These are phyloP conservation scores for Thinocorus orbignyianus DNA, from an alignment of 2,113 vertebrate species.

Conservation along the genomic window DNA sequence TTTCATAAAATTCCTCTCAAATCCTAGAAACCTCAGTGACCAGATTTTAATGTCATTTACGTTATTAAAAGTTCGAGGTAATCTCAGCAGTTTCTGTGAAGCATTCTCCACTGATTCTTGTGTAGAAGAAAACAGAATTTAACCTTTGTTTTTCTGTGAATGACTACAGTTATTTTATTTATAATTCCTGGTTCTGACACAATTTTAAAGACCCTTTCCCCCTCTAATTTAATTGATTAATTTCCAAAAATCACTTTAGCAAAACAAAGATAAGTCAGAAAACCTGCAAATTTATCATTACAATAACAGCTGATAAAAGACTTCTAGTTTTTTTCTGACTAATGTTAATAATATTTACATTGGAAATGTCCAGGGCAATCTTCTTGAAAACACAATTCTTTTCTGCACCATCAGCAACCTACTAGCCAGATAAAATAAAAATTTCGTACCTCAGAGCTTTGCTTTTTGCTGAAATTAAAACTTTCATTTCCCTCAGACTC, in stretches of 20 bases:
- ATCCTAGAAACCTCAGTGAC: background rate
- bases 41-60: background rate
- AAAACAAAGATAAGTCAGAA: background rate
- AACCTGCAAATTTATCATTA: fast-evolving
- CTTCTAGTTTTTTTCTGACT: background rate
- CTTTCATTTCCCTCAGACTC: background rate
- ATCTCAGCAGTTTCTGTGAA: background rate
- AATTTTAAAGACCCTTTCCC: background rate
- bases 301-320: background rate
- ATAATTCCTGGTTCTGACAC: background rate
- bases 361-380: background rate
- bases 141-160: background rate
- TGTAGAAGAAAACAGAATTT: background rate
- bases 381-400: background rate
- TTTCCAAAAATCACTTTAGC: background rate
- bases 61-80: background rate
- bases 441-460: background rate
- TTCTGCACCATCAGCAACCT: background rate
- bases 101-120: background rate
- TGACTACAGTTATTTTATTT: background rate
- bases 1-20: background rate
- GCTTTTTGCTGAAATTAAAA: background rate
- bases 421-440: background rate
- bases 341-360: background rate
- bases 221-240: background rate